Conservation (phyloP, 2,113 vertebrate species). For the Paramormyrops kingsleyae region DNA sequence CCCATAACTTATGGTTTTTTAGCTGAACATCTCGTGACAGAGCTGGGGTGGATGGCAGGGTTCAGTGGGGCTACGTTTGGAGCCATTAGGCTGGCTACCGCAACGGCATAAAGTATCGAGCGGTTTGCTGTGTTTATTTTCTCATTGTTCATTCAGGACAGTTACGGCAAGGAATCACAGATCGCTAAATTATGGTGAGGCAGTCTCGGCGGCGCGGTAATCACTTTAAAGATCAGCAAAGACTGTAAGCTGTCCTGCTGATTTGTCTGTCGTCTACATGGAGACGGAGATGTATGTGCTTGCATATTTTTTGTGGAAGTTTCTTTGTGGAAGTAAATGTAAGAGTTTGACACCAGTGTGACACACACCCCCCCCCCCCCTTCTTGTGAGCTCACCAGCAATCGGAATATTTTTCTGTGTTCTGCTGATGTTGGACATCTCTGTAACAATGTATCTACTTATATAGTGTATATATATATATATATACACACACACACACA, state of each 20-base stretch:
- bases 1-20: not conserved
- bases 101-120: not conserved
- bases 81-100: not conserved
- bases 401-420: constrained; percentile 31
- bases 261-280: not conserved
- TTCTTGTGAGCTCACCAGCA: not conserved
- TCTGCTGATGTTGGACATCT: constrained; percentile 34
- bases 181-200: not conserved
- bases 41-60: not conserved
- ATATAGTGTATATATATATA: not conserved
- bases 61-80: not conserved
- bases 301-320: not conserved
- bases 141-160: not conserved
- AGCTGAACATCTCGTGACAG: not conserved
- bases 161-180: not conserved
- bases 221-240: not conserved
- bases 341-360: not conserved
- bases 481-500: too few species aligned
- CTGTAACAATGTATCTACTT: constrained; percentile 30
- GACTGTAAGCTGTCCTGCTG: not conserved
- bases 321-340: not conserved
- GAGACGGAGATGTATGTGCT: not conserved
- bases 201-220: not conserved
- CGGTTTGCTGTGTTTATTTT: not conserved
- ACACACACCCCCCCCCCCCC: not conserved